Percentiles rank a stretch among this genome's conserved stretches.
Conservation (phyloP, 2,888 invertebrate species). For the Anarsia innoxiella region DNA sequence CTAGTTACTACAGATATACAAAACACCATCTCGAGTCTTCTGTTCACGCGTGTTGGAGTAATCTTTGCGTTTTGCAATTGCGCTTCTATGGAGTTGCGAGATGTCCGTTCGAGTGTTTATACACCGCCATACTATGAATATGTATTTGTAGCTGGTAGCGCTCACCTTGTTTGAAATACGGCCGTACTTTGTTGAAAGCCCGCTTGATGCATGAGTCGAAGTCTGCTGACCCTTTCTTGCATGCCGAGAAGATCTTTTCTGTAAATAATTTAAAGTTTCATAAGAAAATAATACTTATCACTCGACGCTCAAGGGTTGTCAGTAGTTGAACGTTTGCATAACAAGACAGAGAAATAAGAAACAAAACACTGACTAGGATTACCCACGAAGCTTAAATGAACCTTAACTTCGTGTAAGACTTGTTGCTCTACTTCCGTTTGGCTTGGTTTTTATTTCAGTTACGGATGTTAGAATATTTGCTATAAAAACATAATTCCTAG, state of each 20-base stretch:
- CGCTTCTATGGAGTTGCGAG: not conserved
- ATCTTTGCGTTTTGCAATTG: not conserved
- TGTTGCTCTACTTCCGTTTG: too few relatives aligned
- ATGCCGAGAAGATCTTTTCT: slow-evolving; percentile 73
- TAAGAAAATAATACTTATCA: too few relatives aligned
- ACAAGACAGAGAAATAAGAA: too few relatives aligned
- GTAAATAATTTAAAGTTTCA: slow-evolving; percentile 26
- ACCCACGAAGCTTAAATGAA: too few relatives aligned
- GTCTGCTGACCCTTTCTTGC: slow-evolving; percentile 75
- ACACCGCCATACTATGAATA: not conserved
- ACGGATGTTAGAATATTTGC: too few relatives aligned
- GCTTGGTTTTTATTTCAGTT: too few relatives aligned
- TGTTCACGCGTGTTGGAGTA: not conserved
- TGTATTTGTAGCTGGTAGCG: slow-evolving; percentile 7
- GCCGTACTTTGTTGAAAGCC: slow-evolving; percentile 81
- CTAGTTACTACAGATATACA: too few relatives aligned
- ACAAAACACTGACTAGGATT: too few relatives aligned
- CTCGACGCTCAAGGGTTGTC: too few relatives aligned
- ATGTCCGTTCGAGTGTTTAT: not conserved
- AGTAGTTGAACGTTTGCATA: too few relatives aligned
- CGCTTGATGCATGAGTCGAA: slow-evolving; percentile 84
- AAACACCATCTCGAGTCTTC: not conserved
- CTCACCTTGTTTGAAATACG: slow-evolving; percentile 82
- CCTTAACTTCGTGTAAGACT: too few relatives aligned
- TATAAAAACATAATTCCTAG: too few relatives aligned